Evolutionary conservation across 1,140 invertebrate species (phyloP), one percentile per base, ranked within the genome.

Genomic region (Uloborus diversus): DNA sequence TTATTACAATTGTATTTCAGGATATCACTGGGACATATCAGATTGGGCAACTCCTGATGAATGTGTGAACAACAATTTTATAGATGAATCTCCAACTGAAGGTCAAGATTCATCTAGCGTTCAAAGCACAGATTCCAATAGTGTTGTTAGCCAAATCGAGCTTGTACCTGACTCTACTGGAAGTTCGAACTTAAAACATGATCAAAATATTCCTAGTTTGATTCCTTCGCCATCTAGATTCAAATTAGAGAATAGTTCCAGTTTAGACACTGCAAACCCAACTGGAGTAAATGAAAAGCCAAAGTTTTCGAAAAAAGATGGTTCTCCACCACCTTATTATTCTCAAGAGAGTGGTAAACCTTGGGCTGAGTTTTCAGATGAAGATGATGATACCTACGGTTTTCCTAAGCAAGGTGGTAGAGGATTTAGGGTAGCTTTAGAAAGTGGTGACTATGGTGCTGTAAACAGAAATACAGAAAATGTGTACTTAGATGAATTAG

Each of bases 1-100:
- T n/a, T n/a, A n/a, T n/a, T n/a, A n/a, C n/a, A n/a, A 20, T 47
- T 68, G 79, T 71, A 76, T 85, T 82, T 28, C 82, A 91, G 93
- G 92, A 86, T 97, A 97, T 88, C 94, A 96, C 88, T 97, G 95
- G 96, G 96, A 97, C 88, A 96, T 94, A 86, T 96, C 94, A 82
- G 96, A 97, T 89, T 97, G 95, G 94, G 92, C 94, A 2, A 35
- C 56, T 20, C 79, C 42, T 20, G 68, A 71, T 37, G 35, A 37
- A 28, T 65, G 30, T 66, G 61, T 80, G 3, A 71, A 64, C 27
- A 71, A 61, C 32, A 70, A 71, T 65, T 76, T 76, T 14, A 76
- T 65, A 17, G 73, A 76, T 56, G 73, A 76, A 37, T 76, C 73
- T 56, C 73, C 73, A 25, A 76, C 73, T 37, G 73, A 76, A 28